Evolutionary conservation across 2,888 invertebrate genomes (phyloP), one percentile per base, ranked within the genome.

Genomic region (Stictocephala bisonia): DNA sequence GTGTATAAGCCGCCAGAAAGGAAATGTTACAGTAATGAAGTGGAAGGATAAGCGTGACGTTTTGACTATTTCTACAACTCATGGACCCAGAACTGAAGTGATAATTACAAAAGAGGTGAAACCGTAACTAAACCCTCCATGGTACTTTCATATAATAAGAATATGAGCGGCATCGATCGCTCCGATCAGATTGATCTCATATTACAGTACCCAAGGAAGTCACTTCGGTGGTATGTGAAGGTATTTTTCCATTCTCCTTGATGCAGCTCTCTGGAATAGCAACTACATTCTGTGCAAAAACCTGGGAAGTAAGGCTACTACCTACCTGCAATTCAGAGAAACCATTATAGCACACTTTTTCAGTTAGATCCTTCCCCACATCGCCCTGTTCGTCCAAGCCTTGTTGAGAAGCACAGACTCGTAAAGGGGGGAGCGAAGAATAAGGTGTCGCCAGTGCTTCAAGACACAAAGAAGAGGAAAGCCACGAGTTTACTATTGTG

Each of bases 41-140:
- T 72, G 72, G 66, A 24, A 40, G 18, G 72, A 72, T 24, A 72
- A 72, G 35, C 11, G 51, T 13, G 22, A 66, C 11, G 44, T 66
- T 24, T 40, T 66, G 31, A 72, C 35, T 13, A 72, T 64, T 26
- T 66, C 72, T 20, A 72, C 72, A n/a, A 66, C 51, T 6, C 15
- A 72, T 66, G 66, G 72, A 24, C 72, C 72, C 6, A 35, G 27
- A 51, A 72, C 40, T 24, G 72, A 72, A 31, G 48, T 66, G 29
- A 11, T 51, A 3, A 66, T 22, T 6, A 72, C n/a, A n/a, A n/a
- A n/a, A n/a, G n/a, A n/a, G n/a, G n/a, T n/a, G n/a, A n/a, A n/a
- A n/a, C n/a, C n/a, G n/a, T n/a, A n/a, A n/a, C n/a, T n/a, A n/a
- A n/a, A n/a, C n/a, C n/a, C n/a, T n/a, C n/a, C 6, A 72, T 66